These are phyloP conservation scores for Euura saliciscinereae DNA, from an alignment of 1,140 invertebrate species.

Conservation along the genomic window DNA sequence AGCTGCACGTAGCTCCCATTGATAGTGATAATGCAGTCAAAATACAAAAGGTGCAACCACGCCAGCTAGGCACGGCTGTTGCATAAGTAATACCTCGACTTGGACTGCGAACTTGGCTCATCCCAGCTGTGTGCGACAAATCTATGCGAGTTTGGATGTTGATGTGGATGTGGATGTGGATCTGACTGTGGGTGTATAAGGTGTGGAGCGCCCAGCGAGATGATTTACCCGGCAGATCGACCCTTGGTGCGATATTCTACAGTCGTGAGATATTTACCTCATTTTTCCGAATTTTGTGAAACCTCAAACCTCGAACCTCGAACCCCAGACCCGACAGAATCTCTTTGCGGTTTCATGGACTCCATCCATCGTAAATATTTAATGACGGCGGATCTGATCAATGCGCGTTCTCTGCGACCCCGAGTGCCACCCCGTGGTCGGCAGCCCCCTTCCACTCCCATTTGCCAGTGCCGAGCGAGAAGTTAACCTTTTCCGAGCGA, in stretches of 20 bases:
- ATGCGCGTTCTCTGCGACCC: not conserved
- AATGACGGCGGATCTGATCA: not conserved
- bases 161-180: no score
- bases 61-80: not conserved
- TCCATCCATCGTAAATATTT: slow-evolving; percentile 7
- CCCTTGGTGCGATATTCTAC: no score
- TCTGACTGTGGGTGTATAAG: no score
- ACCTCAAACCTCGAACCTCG: not conserved
- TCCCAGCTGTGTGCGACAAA: no score
- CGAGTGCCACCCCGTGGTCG: not conserved
- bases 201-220: no score
- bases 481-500: slow-evolving; percentile 1
- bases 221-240: no score
- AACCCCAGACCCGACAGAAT: not conserved
- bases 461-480: not conserved
- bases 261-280: no score
- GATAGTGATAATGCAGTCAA: not conserved
- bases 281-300: no score
- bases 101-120: no score
- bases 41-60: not conserved
- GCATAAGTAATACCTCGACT: not conserved
- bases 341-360: slow-evolving; percentile 5
- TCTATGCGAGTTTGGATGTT: no score
- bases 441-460: not conserved
- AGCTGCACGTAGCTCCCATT: not conserved